phyloP scores from a whole-genome alignment of 92 coral and sea anemone genomes.

The Palythoa caribaeorum region DNA sequence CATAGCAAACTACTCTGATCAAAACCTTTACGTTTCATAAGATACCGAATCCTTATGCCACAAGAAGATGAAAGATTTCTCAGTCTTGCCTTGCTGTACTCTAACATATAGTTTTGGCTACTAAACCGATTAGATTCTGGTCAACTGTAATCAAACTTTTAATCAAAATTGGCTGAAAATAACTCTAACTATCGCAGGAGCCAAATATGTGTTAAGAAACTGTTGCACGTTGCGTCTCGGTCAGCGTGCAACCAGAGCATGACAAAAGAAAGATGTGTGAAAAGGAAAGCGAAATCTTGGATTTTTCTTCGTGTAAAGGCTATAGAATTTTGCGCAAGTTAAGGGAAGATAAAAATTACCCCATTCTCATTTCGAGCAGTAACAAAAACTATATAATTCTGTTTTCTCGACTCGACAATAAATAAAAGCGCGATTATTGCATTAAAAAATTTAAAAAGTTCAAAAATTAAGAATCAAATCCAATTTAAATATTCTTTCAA shows the following conservation, averaged over 20 bases:
- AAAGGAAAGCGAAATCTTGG: too few species aligned
- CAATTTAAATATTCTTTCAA: too few species aligned
- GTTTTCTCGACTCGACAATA: too few species aligned
- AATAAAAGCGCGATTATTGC: too few species aligned
- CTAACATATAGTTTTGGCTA: background rate
- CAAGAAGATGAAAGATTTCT: background rate
- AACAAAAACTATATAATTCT: too few species aligned
- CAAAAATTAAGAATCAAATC: too few species aligned
- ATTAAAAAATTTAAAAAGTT: too few species aligned
- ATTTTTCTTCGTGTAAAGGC: too few species aligned
- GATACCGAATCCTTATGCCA: background rate
- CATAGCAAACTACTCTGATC: background rate
- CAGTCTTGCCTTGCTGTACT: background rate
- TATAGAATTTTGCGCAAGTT: too few species aligned
- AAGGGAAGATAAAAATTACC: too few species aligned
- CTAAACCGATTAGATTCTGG: background rate
- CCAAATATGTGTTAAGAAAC: background rate
- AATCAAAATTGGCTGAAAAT: background rate
- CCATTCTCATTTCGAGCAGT: too few species aligned
- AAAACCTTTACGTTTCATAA: background rate
- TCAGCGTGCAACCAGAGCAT: background rate
- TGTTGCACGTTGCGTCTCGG: background rate
- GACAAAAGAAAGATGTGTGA: too few species aligned
- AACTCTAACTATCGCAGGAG: background rate
- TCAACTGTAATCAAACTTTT: background rate